Evolutionary conservation across 2,888 invertebrate species (phyloP).

Genomic region (Drosophila prostipennis): DNA sequence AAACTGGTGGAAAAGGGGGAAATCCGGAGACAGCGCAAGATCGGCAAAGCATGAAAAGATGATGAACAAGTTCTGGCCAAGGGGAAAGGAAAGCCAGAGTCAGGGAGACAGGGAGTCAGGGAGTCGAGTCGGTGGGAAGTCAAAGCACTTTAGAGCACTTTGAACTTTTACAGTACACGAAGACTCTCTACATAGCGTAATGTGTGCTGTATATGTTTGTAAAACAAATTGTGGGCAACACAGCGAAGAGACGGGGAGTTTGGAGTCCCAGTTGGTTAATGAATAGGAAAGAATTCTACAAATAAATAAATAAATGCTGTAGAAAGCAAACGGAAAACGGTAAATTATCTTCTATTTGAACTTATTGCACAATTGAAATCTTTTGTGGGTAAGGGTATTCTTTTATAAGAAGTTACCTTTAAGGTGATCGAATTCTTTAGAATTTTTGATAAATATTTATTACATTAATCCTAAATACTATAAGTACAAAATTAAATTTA

Average conservation of each 20-base stretch:
- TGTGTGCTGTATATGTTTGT: conserved; percentile 20
- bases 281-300: conserved; percentile 54
- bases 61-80: conserved; percentile 66
- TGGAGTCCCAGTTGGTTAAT: conserved; percentile 51
- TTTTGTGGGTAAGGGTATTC: background rate
- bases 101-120: conserved; percentile 17
- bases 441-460: too few relatives aligned
- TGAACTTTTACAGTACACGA: conserved; percentile 57
- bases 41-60: conserved; percentile 53
- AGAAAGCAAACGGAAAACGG: conserved; percentile 49
- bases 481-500: too few relatives aligned
- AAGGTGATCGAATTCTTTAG: background rate
- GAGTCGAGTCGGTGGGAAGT: conserved; percentile 64
- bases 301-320: conserved; percentile 47
- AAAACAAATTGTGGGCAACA: conserved; percentile 62
- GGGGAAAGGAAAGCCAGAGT: conserved; percentile 26
- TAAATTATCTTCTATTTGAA: conserved; percentile 44
- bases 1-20: conserved; percentile 10
- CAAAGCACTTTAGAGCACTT: conserved; percentile 78
- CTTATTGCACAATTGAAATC: conserved; percentile 17
- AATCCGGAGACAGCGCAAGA: conserved; percentile 21
- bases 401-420: too few relatives aligned
- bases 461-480: too few relatives aligned
- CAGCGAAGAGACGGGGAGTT: background rate
- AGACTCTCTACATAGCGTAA: conserved; percentile 12